phyloP scores from a whole-genome alignment of 2,797 vertebrate genomes.

The Chaetodon trifasciatus region DNA sequence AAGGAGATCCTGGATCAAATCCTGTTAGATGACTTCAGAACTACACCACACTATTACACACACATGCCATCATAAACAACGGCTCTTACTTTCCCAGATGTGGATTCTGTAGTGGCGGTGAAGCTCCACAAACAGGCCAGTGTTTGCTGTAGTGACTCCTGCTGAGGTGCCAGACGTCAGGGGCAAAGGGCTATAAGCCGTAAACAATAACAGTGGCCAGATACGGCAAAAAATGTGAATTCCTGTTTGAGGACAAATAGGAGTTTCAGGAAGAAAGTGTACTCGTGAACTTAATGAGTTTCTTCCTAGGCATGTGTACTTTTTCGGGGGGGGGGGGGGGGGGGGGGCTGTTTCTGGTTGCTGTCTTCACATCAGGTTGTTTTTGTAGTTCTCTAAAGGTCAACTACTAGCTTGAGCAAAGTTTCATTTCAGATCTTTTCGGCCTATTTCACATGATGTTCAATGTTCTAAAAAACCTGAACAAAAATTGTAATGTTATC shows the following conservation, averaged over 20 bases:
- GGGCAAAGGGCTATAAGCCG: conserved; percentile 39
- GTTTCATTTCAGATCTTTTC: neutral
- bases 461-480: neutral
- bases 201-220: conserved; percentile 38
- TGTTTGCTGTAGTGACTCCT: conserved; percentile 64
- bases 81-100: conserved; percentile 54
- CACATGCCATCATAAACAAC: conserved; percentile 28
- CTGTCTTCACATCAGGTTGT: conserved; percentile 19
- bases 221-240: conserved; percentile 49
- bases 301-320: conserved; percentile 11
- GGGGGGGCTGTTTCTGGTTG: neutral
- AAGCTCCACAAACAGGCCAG: conserved; percentile 64
- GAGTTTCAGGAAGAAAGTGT: conserved; percentile 12
- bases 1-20: conserved; percentile 51
- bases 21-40: conserved; percentile 14
- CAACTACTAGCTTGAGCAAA: neutral
- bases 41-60: conserved; percentile 1
- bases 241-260: conserved; percentile 55
- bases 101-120: conserved; percentile 61
- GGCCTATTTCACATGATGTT: neutral
- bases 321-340: neutral
- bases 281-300: conserved; percentile 36
- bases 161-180: conserved; percentile 46
- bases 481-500: neutral
- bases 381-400: conserved; percentile 5